Evolutionary conservation across 2,113 vertebrate species (phyloP).

Genomic region (Mirza zaza): DNA sequence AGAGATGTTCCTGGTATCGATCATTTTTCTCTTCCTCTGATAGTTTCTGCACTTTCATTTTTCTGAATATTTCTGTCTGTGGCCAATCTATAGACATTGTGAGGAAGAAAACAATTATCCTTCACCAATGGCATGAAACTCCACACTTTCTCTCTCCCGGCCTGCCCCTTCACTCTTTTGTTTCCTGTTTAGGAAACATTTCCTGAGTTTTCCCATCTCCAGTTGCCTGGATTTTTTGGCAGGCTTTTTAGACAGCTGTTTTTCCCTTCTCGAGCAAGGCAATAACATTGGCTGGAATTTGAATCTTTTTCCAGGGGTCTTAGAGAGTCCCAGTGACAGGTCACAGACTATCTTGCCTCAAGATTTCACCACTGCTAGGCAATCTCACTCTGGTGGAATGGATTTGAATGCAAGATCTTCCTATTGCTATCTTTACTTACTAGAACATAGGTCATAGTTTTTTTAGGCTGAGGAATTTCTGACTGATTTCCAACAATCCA

Average conservation of each 20-base stretch:
- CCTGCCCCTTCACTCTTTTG: not conserved
- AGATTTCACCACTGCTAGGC: not conserved
- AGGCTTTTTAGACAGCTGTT: not conserved
- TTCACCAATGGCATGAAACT: not conserved
- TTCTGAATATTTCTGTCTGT: not conserved
- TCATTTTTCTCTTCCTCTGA: slow-evolving; percentile 19
- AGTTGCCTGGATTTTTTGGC: not conserved
- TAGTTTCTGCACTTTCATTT: not conserved
- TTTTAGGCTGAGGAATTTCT: not conserved
- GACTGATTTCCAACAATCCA: not conserved
- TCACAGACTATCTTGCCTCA: not conserved
- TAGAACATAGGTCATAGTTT: not conserved
- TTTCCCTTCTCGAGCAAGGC: not conserved
- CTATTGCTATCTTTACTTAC: not conserved
- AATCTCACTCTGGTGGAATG: not conserved
- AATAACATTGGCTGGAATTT: not conserved
- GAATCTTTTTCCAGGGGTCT: not conserved
- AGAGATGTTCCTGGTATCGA: not conserved
- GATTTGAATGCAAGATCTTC: not conserved
- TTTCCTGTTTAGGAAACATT: not conserved
- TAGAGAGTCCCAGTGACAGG: not conserved
- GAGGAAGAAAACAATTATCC: not conserved
- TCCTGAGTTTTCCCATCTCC: not conserved
- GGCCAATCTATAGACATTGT: not conserved
- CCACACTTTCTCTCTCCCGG: not conserved